Base-by-base conservation (phyloP, 2,113 vertebrate genomes). In the Climacteris rufus region DNA sequence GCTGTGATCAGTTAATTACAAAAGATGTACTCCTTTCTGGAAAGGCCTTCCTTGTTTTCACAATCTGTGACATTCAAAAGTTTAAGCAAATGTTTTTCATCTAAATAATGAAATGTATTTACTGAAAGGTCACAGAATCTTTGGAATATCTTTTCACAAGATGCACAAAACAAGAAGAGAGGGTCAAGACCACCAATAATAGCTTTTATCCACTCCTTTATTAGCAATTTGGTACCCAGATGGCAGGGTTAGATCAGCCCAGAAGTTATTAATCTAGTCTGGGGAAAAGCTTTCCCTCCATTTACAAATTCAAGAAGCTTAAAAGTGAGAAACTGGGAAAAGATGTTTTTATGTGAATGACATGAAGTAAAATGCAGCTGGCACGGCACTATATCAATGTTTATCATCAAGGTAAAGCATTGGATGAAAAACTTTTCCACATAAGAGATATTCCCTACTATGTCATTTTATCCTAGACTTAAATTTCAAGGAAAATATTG, bases 221-320 rank as follows among this genome's bases (percentile, higher is more conserved):
- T 54, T 49, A 64, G 40, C 66, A 89, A 68, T 12, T 47, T 0
- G 2, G 61, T 72, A 78, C 16, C 30, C 57, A 89, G 66, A 60
- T 2, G 87, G 24, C 20, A 56, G n/a, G 35, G n/a, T 49, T 57
- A 75, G 50, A 47, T 74, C 44, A 91, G 45, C 18, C 24, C 28
- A 74, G 66, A 88, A 89, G 7, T 16, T 56, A 77, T 11, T 68
- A 30, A 82, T 9, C 3, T 23, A 39, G 16, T 28, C 49, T 68
- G 52, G 52, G 24, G 54, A 52, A 71, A 72, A 80, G 27, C 18
- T n/a, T 50, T 72, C 70, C 31, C 66, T 68, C 78, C 82, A 90
- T 68, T 83, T 94, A 94, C 35, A 69, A 71, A 87, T 88, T 87
- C 24, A 77, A 90, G 72, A 85, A 42, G 28, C 69, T 86, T 95